A percentile compares a stretch with the other conserved stretches of the same genome.
Evolutionary conservation across 2,888 invertebrate genomes (phyloP).

Genomic region (Idaea dimidiata): DNA sequence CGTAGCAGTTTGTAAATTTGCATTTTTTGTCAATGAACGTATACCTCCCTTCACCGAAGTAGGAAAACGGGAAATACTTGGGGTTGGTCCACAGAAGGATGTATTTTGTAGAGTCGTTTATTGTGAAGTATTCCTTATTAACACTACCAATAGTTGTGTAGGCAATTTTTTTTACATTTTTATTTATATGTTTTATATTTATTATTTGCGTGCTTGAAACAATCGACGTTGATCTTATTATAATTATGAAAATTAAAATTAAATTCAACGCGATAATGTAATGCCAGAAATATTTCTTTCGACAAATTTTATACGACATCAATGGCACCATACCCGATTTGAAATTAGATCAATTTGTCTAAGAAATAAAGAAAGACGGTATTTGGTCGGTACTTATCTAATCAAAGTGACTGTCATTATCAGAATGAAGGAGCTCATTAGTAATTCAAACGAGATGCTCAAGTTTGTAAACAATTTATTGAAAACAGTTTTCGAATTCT

Average conservation of each 20-base stretch:
- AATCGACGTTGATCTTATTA: neutral
- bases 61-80: constrained; percentile 45
- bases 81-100: constrained; percentile 59
- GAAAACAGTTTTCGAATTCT: constrained; percentile 16
- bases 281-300: neutral
- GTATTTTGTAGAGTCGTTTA: constrained; percentile 33
- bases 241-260: neutral
- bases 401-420: constrained; percentile 4
- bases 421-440: constrained; percentile 1
- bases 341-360: neutral
- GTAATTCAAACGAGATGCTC: constrained; percentile 6
- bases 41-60: constrained; percentile 48
- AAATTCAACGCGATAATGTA: neutral
- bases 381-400: constrained; percentile 2
- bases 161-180: neutral
- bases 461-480: constrained; percentile 25
- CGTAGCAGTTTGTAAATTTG: constrained; percentile 54
- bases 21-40: constrained; percentile 51
- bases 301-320: neutral
- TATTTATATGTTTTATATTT: neutral
- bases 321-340: neutral
- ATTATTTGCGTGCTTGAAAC: neutral
- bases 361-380: neutral
- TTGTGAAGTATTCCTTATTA: neutral
- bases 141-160: too few species aligned